phyloP scores from a whole-genome alignment of 2,797 vertebrate species.

The Premnoplex brunnescens region DNA sequence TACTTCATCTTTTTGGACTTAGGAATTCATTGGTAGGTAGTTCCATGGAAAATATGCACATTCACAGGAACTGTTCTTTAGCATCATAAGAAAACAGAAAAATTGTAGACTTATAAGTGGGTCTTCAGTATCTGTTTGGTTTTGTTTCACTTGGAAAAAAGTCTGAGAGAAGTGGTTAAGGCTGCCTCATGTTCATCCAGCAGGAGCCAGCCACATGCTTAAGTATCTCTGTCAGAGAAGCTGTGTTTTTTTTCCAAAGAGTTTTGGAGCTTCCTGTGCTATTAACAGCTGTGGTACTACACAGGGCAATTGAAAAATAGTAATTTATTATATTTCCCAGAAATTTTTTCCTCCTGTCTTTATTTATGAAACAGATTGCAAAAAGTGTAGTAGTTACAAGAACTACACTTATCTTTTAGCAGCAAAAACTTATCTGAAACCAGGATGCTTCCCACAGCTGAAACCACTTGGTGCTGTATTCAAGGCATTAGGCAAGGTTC shows the following conservation, averaged over 20 bases:
- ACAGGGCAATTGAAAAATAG: neutral
- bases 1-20: neutral
- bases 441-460: neutral
- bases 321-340: neutral
- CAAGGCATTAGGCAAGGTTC: neutral
- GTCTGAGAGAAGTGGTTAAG: neutral
- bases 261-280: neutral
- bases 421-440: neutral
- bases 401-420: neutral
- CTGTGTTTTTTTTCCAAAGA: neutral
- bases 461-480: neutral
- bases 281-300: neutral
- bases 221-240: neutral
- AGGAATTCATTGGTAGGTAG: neutral
- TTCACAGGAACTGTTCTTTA: neutral
- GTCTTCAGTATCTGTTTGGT: neutral
- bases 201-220: neutral
- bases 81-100: neutral
- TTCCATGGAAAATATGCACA: neutral
- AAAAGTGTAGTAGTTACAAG: neutral
- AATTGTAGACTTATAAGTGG: neutral
- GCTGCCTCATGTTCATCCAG: neutral
- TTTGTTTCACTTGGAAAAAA: neutral
- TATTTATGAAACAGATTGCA: neutral
- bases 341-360: neutral